phyloP scores from a whole-genome alignment of 2,797 vertebrate species.

The Crossoptilon crossoptilon region DNA sequence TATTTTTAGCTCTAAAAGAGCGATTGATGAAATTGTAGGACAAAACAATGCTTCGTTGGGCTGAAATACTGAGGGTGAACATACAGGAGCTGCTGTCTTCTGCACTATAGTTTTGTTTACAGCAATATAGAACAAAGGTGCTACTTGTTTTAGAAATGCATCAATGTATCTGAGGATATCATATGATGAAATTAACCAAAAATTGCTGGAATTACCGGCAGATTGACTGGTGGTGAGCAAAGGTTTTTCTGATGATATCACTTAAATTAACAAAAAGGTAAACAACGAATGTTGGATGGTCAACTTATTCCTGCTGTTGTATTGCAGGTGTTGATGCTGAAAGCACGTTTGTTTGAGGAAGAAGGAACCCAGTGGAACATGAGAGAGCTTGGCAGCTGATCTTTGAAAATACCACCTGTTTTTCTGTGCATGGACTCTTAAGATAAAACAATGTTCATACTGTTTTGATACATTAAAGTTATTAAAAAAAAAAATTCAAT shows the following conservation, averaged over 20 bases:
- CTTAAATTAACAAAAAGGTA: fast-evolving
- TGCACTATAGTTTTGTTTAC: neutral
- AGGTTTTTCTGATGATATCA: slow-evolving; percentile 82
- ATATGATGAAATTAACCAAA: slow-evolving; percentile 87
- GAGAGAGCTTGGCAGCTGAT: fast-evolving
- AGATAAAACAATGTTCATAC: neutral
- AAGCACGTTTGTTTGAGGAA: neutral
- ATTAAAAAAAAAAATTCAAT: neutral
- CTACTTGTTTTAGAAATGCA: neutral
- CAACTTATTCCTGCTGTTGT: neutral
- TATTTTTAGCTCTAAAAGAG: neutral
- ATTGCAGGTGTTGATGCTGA: slow-evolving; percentile 7
- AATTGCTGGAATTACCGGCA: slow-evolving; percentile 95
- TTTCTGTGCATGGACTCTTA: neutral
- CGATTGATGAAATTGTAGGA: neutral
- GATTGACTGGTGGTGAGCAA: slow-evolving; percentile 88
- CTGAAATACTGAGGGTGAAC: neutral
- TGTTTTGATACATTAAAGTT: slow-evolving; percentile 26
- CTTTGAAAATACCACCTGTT: fast-evolving
- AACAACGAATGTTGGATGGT: too few species aligned
- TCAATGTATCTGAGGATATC: slow-evolving; percentile 14
- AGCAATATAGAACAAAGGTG: neutral
- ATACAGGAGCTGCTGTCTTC: neutral
- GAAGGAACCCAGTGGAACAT: neutral
- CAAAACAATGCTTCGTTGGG: fast-evolving